Evolutionary conservation across 2,113 vertebrate genomes (phyloP).

Genomic region (Albula goreensis): DNA sequence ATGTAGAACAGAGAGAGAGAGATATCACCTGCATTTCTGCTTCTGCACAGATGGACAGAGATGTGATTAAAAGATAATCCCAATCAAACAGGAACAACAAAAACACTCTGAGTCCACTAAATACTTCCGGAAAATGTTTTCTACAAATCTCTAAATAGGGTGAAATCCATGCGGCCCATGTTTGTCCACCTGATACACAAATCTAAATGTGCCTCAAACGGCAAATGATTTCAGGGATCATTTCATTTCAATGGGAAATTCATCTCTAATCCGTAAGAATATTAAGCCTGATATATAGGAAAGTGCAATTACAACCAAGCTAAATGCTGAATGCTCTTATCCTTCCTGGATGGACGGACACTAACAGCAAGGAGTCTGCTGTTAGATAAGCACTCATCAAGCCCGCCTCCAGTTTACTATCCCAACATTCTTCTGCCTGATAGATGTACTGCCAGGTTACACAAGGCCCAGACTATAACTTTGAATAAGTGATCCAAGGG

Average conservation of each 20-base stretch:
- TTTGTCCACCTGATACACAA: background rate
- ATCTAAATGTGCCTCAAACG: background rate
- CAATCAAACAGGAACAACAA: background rate
- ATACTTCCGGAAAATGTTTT: background rate
- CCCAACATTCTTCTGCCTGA: too few relatives aligned
- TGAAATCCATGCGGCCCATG: background rate
- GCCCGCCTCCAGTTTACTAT: too few relatives aligned
- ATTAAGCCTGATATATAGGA: background rate
- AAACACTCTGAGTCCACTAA: background rate
- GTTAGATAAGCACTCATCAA: too few relatives aligned
- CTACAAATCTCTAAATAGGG: background rate
- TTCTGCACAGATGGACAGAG: background rate
- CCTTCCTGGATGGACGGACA: background rate
- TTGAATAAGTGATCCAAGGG: too few relatives aligned
- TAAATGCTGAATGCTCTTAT: background rate
- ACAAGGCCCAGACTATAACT: too few relatives aligned
- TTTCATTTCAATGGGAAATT: background rate
- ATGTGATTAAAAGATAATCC: constrained; percentile 1
- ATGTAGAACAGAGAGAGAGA: background rate
- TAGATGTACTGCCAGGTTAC: too few relatives aligned
- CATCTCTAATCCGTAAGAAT: background rate
- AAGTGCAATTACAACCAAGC: background rate
- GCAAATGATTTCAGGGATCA: background rate
- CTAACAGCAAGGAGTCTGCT: background rate
- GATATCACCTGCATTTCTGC: background rate